Evolutionary conservation across 1,140 invertebrate genomes (phyloP).

Genomic region (Ctenoplectra terminalis): DNA sequence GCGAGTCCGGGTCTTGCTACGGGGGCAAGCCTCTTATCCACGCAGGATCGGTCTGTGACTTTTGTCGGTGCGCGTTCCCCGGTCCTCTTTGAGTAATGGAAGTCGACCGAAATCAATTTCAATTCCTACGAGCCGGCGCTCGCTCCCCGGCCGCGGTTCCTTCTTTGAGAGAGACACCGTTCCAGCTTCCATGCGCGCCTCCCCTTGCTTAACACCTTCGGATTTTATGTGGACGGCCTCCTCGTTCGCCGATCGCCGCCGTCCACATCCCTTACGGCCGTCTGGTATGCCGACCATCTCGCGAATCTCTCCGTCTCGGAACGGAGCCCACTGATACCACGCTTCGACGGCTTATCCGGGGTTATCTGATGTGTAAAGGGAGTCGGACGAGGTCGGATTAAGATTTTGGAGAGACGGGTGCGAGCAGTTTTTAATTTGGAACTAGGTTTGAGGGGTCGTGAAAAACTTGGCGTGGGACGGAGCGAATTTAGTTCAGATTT

Average conservation of each 20-base stretch:
- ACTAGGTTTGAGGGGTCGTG: no score
- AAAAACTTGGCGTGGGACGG: no score
- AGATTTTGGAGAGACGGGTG: no score
- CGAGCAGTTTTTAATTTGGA: no score
- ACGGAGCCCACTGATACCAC: slow-evolving; percentile 22
- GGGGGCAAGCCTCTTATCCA: slow-evolving; percentile 70
- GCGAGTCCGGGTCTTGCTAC: slow-evolving; percentile 56
- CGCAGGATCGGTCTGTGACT: slow-evolving; percentile 73
- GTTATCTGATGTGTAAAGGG: background rate
- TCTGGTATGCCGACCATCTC: slow-evolving; percentile 44
- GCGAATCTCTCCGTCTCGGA: slow-evolving; percentile 15
- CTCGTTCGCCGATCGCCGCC: slow-evolving; percentile 15
- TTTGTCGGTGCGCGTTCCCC: slow-evolving; percentile 75
- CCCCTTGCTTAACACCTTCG: slow-evolving; percentile 62
- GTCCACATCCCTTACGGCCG: no score
- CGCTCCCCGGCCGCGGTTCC: slow-evolving; percentile 34
- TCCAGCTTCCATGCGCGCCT: slow-evolving; percentile 46
- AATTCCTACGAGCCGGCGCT: slow-evolving; percentile 68
- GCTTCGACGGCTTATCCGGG: background rate
- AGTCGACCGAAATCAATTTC: slow-evolving; percentile 78
- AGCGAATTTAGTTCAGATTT: no score
- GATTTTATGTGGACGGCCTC: slow-evolving; percentile 47
- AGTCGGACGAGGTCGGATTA: no score
- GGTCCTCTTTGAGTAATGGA: slow-evolving; percentile 76
- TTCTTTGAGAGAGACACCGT: slow-evolving; percentile 44